Conservation (phyloP, 2,113 vertebrate species). For the Oryzias celebensis region DNA sequence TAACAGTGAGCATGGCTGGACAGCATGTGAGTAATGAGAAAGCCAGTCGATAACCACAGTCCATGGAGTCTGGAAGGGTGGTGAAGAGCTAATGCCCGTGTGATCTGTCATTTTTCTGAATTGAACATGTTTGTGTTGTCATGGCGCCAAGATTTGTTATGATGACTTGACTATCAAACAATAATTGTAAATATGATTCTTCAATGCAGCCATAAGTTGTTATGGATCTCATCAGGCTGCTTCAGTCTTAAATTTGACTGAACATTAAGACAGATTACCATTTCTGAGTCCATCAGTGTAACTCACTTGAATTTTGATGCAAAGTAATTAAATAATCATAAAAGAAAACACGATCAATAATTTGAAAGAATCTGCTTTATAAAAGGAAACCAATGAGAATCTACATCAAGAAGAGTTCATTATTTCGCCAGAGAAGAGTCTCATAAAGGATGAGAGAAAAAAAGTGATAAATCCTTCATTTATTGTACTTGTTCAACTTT, state of each 20-base stretch:
- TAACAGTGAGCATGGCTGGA: not conserved
- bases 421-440: not conserved
- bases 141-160: not conserved
- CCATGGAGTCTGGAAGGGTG: not conserved
- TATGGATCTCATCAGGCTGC: not conserved
- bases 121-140: not conserved
- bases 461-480: too few species aligned
- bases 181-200: not conserved
- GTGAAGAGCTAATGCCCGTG: not conserved
- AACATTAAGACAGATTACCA: not conserved
- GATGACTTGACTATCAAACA: not conserved
- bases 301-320: not conserved
- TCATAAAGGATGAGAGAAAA: not conserved
- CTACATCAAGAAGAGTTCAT: not conserved
- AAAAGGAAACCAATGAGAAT: not conserved
- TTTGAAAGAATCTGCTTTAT: not conserved
- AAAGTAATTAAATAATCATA: not conserved
- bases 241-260: too few species aligned
- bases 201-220: not conserved
- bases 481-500: too few species aligned
- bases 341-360: not conserved
- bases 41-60: not conserved
- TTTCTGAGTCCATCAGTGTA: too few species aligned
- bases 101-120: not conserved
- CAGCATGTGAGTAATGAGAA: not conserved